phyloP scores from a whole-genome alignment of 2,113 vertebrate species.

The Oreotrochilus melanogaster region DNA sequence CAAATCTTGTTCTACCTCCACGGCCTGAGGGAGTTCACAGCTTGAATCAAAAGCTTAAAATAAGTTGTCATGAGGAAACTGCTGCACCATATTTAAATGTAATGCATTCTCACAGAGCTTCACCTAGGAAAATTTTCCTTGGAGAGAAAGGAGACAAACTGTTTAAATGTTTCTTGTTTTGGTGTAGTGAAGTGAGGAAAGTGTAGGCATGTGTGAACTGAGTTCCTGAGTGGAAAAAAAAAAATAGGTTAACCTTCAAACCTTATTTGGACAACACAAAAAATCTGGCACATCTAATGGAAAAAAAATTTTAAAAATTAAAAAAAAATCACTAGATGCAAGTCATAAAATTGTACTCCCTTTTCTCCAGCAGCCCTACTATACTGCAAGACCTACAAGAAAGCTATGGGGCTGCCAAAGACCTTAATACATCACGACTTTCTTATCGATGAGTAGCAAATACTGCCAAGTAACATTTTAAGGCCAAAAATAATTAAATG shows the following conservation, averaged over 20 bases:
- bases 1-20: neutral
- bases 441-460: neutral
- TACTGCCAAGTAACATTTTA: conserved; percentile 52
- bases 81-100: neutral
- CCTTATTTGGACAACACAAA: neutral
- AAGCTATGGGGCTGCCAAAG: neutral
- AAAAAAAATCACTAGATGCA: neutral
- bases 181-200: neutral
- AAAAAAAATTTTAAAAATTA: neutral
- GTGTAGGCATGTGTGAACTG: neutral
- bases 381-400: neutral
- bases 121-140: neutral
- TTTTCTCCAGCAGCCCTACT: neutral
- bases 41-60: conserved; percentile 36
- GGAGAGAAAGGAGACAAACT: neutral
- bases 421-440: neutral
- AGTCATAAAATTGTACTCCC: neutral
- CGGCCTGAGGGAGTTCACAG: neutral
- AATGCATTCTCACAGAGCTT: neutral
- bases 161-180: neutral
- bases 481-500: conserved; percentile 63
- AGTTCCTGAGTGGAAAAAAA: neutral
- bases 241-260: conserved; percentile 9
- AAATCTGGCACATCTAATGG: neutral
- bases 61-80: neutral